Conservation (phyloP, 1,140 invertebrate species). For the Chrysoperla carnea region DNA sequence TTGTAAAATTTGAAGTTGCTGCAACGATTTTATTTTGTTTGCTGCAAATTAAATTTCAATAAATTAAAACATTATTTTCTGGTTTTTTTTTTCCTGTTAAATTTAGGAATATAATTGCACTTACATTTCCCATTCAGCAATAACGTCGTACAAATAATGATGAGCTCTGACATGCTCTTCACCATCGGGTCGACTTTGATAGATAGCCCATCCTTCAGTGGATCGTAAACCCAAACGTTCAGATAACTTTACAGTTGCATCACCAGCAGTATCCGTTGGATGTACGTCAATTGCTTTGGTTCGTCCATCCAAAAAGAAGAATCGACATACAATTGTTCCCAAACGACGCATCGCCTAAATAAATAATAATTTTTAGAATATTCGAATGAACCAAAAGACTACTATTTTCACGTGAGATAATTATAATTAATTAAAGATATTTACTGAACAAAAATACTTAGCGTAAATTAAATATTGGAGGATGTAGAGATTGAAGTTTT, state of each 20-base stretch:
- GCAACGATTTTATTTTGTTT: constrained; percentile 43
- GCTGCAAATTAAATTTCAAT: constrained; percentile 17
- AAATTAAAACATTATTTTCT: background rate
- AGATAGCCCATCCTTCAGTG: constrained; percentile 87
- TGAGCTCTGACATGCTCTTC: constrained; percentile 87
- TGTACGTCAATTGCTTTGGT: constrained; percentile 92
- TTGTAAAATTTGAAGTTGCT: constrained; percentile 31
- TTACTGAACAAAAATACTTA: no score
- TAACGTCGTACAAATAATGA: constrained; percentile 86
- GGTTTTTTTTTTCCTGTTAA: background rate
- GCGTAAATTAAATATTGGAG: no score
- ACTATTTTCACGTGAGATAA: no score
- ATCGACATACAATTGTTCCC: constrained; percentile 83
- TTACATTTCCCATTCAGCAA: constrained; percentile 84
- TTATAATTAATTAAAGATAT: no score
- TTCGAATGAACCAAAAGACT: background rate
- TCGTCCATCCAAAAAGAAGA: constrained; percentile 88
- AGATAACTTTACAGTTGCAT: constrained; percentile 74
- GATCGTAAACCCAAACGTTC: constrained; percentile 72
- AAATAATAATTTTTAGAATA: no score
- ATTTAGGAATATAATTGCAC: constrained; percentile 12
- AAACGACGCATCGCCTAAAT: constrained; percentile 69
- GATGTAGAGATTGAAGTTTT: no score
- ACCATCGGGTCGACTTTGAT: constrained; percentile 63
- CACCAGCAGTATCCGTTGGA: constrained; percentile 81